A percentile compares a stretch with the other conserved stretches of the same genome.
Evolutionary conservation across 2,797 vertebrate genomes (phyloP).

Genomic region (Darevskia nairensis): DNA sequence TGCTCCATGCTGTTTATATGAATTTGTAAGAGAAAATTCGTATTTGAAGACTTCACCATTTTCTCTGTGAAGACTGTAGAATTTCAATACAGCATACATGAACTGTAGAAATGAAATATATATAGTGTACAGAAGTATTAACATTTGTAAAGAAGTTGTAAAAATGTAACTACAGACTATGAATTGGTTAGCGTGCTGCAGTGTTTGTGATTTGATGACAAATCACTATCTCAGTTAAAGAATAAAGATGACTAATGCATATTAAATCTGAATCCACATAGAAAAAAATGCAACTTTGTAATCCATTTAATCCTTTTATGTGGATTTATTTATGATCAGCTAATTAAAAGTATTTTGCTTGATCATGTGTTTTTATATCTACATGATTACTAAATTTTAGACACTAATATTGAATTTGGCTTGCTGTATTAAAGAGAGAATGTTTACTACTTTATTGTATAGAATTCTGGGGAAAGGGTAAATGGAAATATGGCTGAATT

Average conservation of each 20-base stretch:
- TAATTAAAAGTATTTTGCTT: constrained; percentile 92
- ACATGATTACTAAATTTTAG: constrained; percentile 63
- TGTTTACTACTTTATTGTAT: constrained; percentile 55
- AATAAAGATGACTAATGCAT: constrained; percentile 72
- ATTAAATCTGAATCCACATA: constrained; percentile 68
- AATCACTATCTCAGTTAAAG: constrained; percentile 73
- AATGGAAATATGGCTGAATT: constrained; percentile 38
- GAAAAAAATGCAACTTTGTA: constrained; percentile 83
- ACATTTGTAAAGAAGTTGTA: constrained; percentile 86
- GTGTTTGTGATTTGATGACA: constrained; percentile 73
- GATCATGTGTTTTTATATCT: constrained; percentile 71
- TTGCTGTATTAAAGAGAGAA: constrained; percentile 52
- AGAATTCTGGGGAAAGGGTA: constrained; percentile 37
- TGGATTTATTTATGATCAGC: constrained; percentile 97
- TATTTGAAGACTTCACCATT: constrained; percentile 76
- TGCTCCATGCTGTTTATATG: constrained; percentile 77
- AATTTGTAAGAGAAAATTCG: constrained; percentile 79
- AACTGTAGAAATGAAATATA: constrained; percentile 75
- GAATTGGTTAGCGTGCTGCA: constrained; percentile 73
- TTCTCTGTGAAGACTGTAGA: constrained; percentile 78
- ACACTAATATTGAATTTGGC: constrained; percentile 34
- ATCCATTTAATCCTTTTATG: constrained; percentile 90
- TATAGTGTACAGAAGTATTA: constrained; percentile 81
- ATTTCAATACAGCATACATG: constrained; percentile 73
- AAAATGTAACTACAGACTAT: constrained; percentile 80